Evolutionary conservation across 2,797 vertebrate species (phyloP).

Genomic region (Picus viridis): DNA sequence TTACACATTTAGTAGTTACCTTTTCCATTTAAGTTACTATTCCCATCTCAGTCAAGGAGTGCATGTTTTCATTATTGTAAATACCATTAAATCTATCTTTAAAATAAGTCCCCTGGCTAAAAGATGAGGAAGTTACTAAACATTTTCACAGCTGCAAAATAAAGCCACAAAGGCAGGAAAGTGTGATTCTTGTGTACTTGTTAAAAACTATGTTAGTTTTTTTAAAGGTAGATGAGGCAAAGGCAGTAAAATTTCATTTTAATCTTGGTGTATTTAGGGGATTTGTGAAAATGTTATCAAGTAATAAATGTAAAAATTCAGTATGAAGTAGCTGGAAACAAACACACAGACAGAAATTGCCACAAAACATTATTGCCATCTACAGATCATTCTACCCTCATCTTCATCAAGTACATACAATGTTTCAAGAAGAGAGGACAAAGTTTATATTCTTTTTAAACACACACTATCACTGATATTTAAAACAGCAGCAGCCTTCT

Average conservation of each 20-base stretch:
- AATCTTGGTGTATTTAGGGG: background rate
- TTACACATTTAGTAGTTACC: background rate
- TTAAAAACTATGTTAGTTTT: background rate
- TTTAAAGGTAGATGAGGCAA: background rate
- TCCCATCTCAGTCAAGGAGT: background rate
- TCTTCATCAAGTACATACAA: background rate
- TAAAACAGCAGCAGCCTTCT: constrained; percentile 40
- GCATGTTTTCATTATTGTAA: background rate
- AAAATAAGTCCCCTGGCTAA: background rate
- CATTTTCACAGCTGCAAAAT: background rate
- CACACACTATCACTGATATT: background rate
- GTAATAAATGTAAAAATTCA: constrained; percentile 25
- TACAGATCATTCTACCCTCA: constrained; percentile 29
- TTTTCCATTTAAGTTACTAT: background rate
- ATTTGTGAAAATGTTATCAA: constrained; percentile 19
- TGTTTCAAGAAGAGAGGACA: constrained; percentile 49
- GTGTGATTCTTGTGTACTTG: background rate
- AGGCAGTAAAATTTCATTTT: background rate
- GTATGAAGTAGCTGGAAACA: constrained; percentile 49
- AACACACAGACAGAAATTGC: constrained; percentile 49
- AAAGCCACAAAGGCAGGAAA: background rate
- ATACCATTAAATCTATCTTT: background rate
- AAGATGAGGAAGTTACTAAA: background rate
- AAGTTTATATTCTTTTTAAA: constrained; percentile 35
- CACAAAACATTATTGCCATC: constrained; percentile 17